phyloP scores from a whole-genome alignment of 2,888 invertebrate genomes.

The Teleiodes luculella region DNA sequence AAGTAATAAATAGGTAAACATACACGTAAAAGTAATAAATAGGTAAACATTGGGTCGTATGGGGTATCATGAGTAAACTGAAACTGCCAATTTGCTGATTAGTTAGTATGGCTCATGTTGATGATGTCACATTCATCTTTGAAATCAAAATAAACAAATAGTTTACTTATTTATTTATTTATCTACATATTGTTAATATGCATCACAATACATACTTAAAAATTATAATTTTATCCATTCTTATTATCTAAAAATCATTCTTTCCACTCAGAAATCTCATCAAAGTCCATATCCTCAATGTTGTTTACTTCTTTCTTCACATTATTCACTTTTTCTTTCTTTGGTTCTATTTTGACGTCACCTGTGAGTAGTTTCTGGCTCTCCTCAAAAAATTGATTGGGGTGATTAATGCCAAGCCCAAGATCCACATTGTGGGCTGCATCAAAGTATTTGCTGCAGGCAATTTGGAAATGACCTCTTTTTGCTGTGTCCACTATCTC shows the following conservation, averaged over 20 bases:
- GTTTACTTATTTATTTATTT: too few species aligned
- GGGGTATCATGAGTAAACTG: too few species aligned
- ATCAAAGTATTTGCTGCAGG: conserved; percentile 93
- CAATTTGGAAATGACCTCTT: conserved; percentile 90
- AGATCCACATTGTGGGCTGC: conserved; percentile 81
- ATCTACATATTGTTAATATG: too few species aligned
- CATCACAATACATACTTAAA: too few species aligned
- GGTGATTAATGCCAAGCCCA: conserved; percentile 88
- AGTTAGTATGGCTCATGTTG: too few species aligned
- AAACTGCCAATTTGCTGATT: too few species aligned
- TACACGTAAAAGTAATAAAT: too few species aligned
- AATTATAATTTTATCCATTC: conserved; percentile 19
- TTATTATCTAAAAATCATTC: conserved; percentile 26
- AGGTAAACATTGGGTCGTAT: too few species aligned
- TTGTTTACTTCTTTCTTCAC: conserved; percentile 49
- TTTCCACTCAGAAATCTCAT: conserved; percentile 51
- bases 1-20: too few species aligned
- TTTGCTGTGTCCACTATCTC: conserved; percentile 86
- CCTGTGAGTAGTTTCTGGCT: conserved; percentile 80
- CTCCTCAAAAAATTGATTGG: conserved; percentile 94
- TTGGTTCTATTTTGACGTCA: conserved; percentile 53
- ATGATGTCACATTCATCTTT: too few species aligned
- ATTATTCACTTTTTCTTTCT: conserved; percentile 39
- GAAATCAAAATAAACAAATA: too few species aligned
- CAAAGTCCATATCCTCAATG: conserved; percentile 56